Conservation (phyloP, 2,797 vertebrate species). For the Dipus sagitta region DNA sequence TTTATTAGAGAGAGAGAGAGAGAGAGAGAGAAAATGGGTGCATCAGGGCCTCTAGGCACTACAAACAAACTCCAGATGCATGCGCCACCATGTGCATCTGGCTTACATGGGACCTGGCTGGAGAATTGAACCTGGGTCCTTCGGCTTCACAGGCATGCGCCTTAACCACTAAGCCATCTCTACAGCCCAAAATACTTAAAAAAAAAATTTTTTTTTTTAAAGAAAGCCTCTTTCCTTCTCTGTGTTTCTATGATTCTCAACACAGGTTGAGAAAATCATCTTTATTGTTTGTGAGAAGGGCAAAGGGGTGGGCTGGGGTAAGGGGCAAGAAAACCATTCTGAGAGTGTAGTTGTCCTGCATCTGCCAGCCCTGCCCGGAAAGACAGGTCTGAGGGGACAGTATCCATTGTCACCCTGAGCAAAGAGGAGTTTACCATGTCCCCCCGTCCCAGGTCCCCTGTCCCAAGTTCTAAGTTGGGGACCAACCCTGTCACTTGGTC, state of each 20-base stretch:
- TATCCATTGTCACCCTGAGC: neutral
- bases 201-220: too few species aligned
- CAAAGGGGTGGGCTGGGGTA: too few species aligned
- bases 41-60: too few species aligned
- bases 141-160: too few species aligned
- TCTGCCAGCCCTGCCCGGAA: neutral
- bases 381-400: neutral
- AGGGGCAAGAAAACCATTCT: neutral
- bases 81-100: too few species aligned
- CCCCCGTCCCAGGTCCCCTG: neutral
- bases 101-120: too few species aligned
- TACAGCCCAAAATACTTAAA: too few species aligned
- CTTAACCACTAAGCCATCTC: too few species aligned
- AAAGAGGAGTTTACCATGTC: neutral
- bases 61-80: too few species aligned
- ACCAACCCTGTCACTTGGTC: neutral
- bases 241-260: neutral
- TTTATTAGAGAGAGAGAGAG: too few species aligned
- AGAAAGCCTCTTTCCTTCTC: neutral
- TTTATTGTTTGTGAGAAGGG: constrained; percentile 70
- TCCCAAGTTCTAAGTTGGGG: neutral
- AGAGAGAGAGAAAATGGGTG: too few species aligned
- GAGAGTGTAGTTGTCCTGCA: neutral
- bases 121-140: too few species aligned
- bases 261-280: neutral